Base-by-base conservation (phyloP, 1,140 invertebrate genomes). In the Fopius arisanus region DNA sequence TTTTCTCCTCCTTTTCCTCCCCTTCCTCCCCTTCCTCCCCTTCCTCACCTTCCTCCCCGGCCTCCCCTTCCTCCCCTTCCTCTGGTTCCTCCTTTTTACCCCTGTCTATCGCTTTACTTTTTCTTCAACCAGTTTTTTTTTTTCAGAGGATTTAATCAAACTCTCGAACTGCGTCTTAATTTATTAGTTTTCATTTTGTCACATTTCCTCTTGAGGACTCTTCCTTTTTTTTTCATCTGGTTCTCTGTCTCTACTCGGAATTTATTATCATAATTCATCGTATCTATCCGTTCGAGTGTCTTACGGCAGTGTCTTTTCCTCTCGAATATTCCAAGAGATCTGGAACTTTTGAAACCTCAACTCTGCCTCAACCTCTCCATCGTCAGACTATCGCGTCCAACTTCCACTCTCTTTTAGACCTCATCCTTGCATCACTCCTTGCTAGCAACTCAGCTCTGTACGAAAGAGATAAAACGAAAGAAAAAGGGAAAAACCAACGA, bases 271-370 rank as follows among this genome's bases (percentile, higher is more conserved):
- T 65, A 65, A 65, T 65, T 33, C 29, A 65, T 65, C 29, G 9
- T 65, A 65, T 65, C 62, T 16, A 65, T 65, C 28, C 62, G n/a
- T 65, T 65, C 62, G 28, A 31, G 54, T 59, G 14, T 59, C 43
- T 48, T 48, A 48, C 43, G 43, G 43, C 43, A 48, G 16, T 19
- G n/a, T 19, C 43, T 37, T 26, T 28, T 26, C 54, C 19, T 7
- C 21, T 59, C 21, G 14, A 28, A 59, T 59, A 26, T 59, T 59
- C 54, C 6, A 48, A n/a, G 54, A 59, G 54, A 59, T 59, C 54
- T 59, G 54, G 54, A 59, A 59, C 54, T 59, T 59, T 59, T 59
- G 54, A 59, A 59, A 59, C 54, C 54, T 59, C 54, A 59, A 59
- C 54, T 59, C 54, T 59, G 26, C 54, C 26, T 59, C 54, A 26